Conservation (phyloP, 2,113 vertebrate genomes). For the Hypomesus transpacificus region DNA sequence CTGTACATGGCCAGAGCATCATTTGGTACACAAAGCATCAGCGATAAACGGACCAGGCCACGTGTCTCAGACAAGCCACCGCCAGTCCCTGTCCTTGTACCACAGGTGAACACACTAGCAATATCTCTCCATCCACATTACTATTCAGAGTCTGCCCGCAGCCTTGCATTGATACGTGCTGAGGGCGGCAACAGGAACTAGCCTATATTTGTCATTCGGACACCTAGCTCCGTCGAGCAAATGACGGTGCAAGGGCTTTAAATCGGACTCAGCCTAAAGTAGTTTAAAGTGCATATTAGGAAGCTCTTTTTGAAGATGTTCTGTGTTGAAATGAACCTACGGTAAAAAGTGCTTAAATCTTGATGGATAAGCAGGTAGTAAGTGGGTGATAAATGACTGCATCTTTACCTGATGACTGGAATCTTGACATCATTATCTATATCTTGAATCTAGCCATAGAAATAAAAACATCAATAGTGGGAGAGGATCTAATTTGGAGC, state of each 20-base stretch:
- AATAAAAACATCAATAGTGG: too few relatives aligned
- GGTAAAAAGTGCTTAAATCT: too few relatives aligned
- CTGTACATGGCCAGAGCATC: constrained; percentile 38
- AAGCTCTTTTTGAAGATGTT: not conserved
- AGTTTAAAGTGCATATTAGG: not conserved
- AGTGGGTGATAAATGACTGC: too few relatives aligned
- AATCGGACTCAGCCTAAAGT: not conserved
- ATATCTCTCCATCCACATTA: constrained; percentile 4
- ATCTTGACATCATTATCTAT: too few relatives aligned
- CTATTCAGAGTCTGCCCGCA: constrained; percentile 3
- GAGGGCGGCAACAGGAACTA: not conserved
- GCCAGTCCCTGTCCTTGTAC: constrained; percentile 41
- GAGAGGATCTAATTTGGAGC: too few relatives aligned
- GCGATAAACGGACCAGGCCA: constrained; percentile 45
- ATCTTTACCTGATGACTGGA: too few relatives aligned
- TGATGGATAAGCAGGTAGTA: too few relatives aligned
- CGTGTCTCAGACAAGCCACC: constrained; percentile 27
- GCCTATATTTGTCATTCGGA: constrained; percentile 8
- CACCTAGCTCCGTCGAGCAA: not conserved
- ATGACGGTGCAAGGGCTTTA: not conserved
- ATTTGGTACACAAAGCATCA: constrained; percentile 40
- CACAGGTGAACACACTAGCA: constrained; percentile 21
- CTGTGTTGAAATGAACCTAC: too few relatives aligned
- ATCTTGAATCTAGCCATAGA: too few relatives aligned
- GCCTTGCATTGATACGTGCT: not conserved